Evolutionary conservation across 2,888 invertebrate genomes (phyloP).

Genomic region (Luperina nickerlii): DNA sequence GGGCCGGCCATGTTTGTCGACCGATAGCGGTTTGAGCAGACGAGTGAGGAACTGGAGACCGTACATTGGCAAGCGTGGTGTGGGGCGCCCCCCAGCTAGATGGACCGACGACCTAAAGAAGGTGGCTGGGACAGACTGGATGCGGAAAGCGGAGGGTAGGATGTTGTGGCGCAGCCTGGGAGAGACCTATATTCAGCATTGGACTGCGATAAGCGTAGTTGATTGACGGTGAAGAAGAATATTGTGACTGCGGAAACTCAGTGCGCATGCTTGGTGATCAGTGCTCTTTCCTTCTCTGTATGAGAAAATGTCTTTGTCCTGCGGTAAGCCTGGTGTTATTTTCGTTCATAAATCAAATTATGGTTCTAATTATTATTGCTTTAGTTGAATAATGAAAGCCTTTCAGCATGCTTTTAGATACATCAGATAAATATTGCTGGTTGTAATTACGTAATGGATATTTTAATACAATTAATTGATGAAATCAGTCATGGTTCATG

Average conservation of each 20-base stretch:
- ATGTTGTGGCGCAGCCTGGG: too few relatives aligned
- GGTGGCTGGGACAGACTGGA: too few relatives aligned
- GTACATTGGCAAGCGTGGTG: not conserved
- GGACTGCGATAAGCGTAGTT: too few relatives aligned
- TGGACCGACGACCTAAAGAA: not conserved
- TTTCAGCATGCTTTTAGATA: not conserved
- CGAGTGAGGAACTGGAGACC: not conserved
- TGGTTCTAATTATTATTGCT: not conserved
- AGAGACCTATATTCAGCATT: too few relatives aligned
- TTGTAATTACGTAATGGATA: not conserved
- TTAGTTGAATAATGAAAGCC: not conserved
- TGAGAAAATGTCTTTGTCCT: not conserved
- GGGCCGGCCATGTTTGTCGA: not conserved
- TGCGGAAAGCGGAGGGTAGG: too few relatives aligned
- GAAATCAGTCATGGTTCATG: not conserved
- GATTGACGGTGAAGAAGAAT: too few relatives aligned
- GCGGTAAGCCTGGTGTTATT: not conserved
- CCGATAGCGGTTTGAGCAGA: not conserved
- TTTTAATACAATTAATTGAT: not conserved
- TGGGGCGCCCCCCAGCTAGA: not conserved
- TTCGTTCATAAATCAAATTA: not conserved
- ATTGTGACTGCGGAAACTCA: not conserved
- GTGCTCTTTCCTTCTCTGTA: not conserved
- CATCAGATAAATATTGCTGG: not conserved
- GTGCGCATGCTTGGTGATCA: not conserved